Percentiles rank a stretch among this genome's conserved stretches.
phyloP scores from a whole-genome alignment of 2,113 vertebrate genomes.

The Megalops atlanticus region DNA sequence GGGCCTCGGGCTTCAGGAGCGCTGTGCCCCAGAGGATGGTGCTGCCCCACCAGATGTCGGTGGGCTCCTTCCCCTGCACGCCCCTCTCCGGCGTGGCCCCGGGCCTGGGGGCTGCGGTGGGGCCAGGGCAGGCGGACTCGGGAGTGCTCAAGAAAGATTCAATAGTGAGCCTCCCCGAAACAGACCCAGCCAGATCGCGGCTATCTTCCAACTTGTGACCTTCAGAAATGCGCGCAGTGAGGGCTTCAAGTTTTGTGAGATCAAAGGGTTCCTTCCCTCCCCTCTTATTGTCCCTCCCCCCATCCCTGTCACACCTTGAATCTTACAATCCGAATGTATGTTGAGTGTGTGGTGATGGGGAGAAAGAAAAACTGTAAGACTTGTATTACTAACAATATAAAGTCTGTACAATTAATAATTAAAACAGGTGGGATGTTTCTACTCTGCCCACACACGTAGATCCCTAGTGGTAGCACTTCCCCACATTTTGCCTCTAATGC shows the following conservation, averaged over 20 bases:
- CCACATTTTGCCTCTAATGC: constrained; percentile 22
- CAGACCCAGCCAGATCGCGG: constrained; percentile 84
- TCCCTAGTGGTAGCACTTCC: constrained; percentile 52
- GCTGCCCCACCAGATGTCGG: constrained; percentile 76
- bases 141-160: constrained; percentile 77
- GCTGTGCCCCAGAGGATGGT: constrained; percentile 66
- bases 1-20: constrained; percentile 54
- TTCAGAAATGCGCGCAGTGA: constrained; percentile 4
- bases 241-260: constrained; percentile 15
- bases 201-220: constrained; percentile 97
- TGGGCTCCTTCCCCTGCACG: constrained; percentile 64
- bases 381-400: constrained; percentile 35
- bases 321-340: constrained; percentile 66
- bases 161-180: constrained; percentile 76
- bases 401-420: constrained; percentile 47
- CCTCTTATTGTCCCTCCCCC: constrained; percentile 31
- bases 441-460: constrained; percentile 49
- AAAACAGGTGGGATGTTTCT: constrained; percentile 57
- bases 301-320: constrained; percentile 35
- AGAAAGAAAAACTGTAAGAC: constrained; percentile 32
- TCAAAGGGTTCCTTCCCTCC: constrained; percentile 14
- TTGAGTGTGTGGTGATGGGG: constrained; percentile 42
- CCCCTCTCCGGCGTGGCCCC: constrained; percentile 48
- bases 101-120: constrained; percentile 38
- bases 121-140: constrained; percentile 66